Base-by-base conservation (phyloP, 1,140 invertebrate species). In the Trialeurodes vaporariorum region DNA sequence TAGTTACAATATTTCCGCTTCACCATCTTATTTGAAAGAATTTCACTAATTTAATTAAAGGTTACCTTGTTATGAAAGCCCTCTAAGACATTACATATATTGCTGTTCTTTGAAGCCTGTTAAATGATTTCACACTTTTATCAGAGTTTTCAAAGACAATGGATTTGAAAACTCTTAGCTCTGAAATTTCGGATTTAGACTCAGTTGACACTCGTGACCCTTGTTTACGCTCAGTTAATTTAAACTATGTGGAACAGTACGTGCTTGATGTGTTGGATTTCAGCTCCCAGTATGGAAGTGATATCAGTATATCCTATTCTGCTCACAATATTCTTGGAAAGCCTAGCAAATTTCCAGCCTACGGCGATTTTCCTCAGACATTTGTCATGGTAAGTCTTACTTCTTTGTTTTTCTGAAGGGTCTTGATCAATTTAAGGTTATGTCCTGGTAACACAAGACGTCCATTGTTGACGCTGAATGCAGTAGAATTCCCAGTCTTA, bases 241-340 rank as follows among this genome's bases (percentile, higher is more conserved):
- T 1, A 2, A 64, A 34, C 49, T 24, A 58, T 12, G 25, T 87
- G 2, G 83, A 87, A 71, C 87, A 90, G 70, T 90, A 82, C 77
- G 88, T 85, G 0, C 76, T 83, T 25, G 79, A 82, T 74, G 89
- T 94, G 25, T 77, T 85, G 62, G 88, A 91, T 75, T 94, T 92
- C 75, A 93, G 90, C 77, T 94, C 92, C 1, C 91, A 93, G 77
- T 96, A 95, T 80, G 92, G 92, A 63, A 91, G 86, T 79, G 87
- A 88, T 77, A 86, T 85, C 68, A 92, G 90, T 78, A 88, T 93
- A 75, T 93, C 90, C 0, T 95, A 95, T 74, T 90, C 90, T 11
- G 92, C 91, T 12, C 84, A 86, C 34, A 96, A 95, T 79, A 82
- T 96, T 69, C 84, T 87, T 67, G 92, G 92, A 11, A 85, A 87